These are phyloP conservation scores for Rhinogobius similis DNA, from an alignment of 2,113 vertebrate genomes.

Conservation along the genomic window DNA sequence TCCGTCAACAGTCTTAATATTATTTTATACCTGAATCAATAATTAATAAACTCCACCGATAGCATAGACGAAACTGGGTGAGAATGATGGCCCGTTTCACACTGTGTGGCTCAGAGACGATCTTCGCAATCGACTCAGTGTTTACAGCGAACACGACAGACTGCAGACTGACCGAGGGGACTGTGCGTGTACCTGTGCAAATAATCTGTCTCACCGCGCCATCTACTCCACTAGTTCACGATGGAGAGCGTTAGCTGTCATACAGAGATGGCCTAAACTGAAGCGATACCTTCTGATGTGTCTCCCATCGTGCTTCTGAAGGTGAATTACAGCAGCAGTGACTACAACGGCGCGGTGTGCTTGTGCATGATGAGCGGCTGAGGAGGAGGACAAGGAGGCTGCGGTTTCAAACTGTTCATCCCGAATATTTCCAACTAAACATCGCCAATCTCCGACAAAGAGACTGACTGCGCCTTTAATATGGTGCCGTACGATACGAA, in stretches of 20 bases:
- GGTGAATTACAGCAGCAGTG: conserved; percentile 35
- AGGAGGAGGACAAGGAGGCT: conserved; percentile 67
- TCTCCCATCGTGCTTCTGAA: conserved; percentile 9
- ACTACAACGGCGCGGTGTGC: conserved; percentile 62
- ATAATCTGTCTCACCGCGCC: conserved; percentile 33
- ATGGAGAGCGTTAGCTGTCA: conserved; percentile 13
- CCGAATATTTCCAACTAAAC: conserved; percentile 58
- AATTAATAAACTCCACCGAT: too few relatives aligned
- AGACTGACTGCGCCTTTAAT: conserved; percentile 7
- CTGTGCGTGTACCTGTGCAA: conserved; percentile 52
- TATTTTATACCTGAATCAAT: not conserved
- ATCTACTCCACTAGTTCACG: conserved; percentile 1
- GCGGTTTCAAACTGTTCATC: conserved; percentile 66
- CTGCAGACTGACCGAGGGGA: conserved; percentile 55
- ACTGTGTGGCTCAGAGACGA: conserved; percentile 45
- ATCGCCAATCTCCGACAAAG: conserved; percentile 22
- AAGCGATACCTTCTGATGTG: conserved; percentile 11
- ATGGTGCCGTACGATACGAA: not conserved
- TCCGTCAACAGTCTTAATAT: not conserved
- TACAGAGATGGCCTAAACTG: not conserved
- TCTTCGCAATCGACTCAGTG: conserved; percentile 74
- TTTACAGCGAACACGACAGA: conserved; percentile 75
- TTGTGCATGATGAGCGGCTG: conserved; percentile 61
- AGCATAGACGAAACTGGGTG: conserved; percentile 31
- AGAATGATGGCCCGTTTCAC: conserved; percentile 35